These are phyloP conservation scores for Scomberomorus guttatus DNA, from an alignment of 2,797 vertebrate genomes.

Conservation along the genomic window DNA sequence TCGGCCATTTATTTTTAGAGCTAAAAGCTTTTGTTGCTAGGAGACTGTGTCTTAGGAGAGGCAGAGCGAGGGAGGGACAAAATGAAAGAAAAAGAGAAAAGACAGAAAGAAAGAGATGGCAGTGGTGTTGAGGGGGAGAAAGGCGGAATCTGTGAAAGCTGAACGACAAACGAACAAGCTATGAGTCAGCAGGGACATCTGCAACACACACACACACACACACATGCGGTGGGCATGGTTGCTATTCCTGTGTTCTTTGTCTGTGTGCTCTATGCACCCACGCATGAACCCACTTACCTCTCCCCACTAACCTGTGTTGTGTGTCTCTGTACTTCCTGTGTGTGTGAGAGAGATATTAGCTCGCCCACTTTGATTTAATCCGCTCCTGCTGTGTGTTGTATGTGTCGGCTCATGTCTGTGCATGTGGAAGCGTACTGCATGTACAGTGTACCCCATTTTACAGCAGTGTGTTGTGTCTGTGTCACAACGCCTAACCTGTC, in stretches of 20 bases:
- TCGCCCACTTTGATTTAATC: slow-evolving; percentile 66
- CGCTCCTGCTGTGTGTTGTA: slow-evolving; percentile 22
- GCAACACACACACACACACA: slow-evolving; percentile 58
- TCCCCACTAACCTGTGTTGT: slow-evolving; percentile 72
- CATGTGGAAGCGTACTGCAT: background rate
- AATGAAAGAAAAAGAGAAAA: slow-evolving; percentile 57
- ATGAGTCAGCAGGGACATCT: slow-evolving; percentile 86
- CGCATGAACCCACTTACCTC: slow-evolving; percentile 83
- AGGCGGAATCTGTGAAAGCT: slow-evolving; percentile 79
- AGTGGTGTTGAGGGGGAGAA: slow-evolving; percentile 72
- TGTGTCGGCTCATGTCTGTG: slow-evolving; percentile 13
- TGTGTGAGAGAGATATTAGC: slow-evolving; percentile 61
- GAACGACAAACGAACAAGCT: slow-evolving; percentile 80
- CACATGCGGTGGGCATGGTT: slow-evolving; percentile 66
- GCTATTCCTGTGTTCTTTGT: slow-evolving; percentile 81
- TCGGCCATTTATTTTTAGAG: slow-evolving; percentile 84
- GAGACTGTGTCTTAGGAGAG: slow-evolving; percentile 82
- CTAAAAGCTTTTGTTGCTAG: slow-evolving; percentile 87
- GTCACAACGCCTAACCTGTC: slow-evolving; percentile 66
- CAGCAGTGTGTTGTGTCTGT: slow-evolving; percentile 41
- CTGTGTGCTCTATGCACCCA: slow-evolving; percentile 77
- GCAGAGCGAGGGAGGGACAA: slow-evolving; percentile 73
- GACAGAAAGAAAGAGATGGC: slow-evolving; percentile 61
- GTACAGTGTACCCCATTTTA: slow-evolving; percentile 17
- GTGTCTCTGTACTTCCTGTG: slow-evolving; percentile 48